phyloP scores from a whole-genome alignment of 1,140 invertebrate genomes.

The Amyelois transitella region DNA sequence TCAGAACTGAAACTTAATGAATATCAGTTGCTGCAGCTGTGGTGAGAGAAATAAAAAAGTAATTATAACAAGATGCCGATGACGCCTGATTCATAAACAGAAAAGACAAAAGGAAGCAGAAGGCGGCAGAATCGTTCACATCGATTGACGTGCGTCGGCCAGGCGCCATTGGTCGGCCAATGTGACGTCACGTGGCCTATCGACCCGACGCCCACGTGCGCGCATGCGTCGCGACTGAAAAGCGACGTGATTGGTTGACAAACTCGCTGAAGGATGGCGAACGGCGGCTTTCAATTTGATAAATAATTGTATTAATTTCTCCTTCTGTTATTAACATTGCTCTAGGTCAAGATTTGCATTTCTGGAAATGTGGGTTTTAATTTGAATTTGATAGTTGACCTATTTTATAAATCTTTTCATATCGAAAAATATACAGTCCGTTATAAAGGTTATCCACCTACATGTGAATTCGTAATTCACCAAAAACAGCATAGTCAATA shows the following conservation, averaged over 20 bases:
- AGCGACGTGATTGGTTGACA: constrained; percentile 41
- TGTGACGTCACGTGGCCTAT: constrained; percentile 65
- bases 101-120: constrained; percentile 18
- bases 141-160: constrained; percentile 57
- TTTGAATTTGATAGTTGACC: background rate
- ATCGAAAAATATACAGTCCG: too few relatives aligned
- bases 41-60: background rate
- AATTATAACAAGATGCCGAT: background rate
- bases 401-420: background rate
- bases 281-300: constrained; percentile 5
- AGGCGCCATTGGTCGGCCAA: constrained; percentile 56
- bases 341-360: background rate
- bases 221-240: constrained; percentile 46
- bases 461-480: too few relatives aligned
- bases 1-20: background rate
- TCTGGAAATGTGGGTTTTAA: background rate
- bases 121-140: constrained; percentile 40
- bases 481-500: too few relatives aligned
- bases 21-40: background rate
- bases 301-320: constrained; percentile 22
- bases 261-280: constrained; percentile 15
- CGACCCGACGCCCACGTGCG: constrained; percentile 56
- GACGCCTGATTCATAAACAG: constrained; percentile 6
- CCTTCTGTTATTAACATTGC: background rate
- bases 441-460: too few relatives aligned